phyloP scores from a whole-genome alignment of 2,797 vertebrate species.

The Halcyon chelicuti region DNA sequence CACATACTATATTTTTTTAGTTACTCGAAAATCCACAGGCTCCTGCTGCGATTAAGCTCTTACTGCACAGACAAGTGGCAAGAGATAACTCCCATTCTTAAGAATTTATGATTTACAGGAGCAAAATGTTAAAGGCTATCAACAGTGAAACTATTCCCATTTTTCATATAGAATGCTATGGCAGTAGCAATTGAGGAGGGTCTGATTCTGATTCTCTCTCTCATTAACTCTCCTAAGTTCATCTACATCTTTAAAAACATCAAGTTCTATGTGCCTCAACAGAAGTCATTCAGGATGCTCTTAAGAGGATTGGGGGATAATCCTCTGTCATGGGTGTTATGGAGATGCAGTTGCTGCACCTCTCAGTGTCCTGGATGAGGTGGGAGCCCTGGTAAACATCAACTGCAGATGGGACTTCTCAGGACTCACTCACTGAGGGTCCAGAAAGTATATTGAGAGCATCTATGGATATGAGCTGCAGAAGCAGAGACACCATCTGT shows the following conservation, averaged over 20 bases:
- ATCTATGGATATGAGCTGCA: background rate
- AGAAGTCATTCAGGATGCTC: background rate
- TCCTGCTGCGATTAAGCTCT: constrained; percentile 19
- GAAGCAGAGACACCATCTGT: background rate
- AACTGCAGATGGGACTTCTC: background rate
- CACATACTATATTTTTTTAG: background rate
- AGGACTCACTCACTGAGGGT: background rate
- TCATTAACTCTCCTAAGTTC: background rate
- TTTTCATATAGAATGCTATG: background rate
- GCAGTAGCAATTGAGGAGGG: background rate
- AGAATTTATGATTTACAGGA: constrained; percentile 37
- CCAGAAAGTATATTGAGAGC: background rate
- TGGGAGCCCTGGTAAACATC: background rate
- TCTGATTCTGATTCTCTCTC: background rate
- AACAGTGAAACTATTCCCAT: background rate
- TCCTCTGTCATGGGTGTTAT: background rate
- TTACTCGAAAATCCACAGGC: background rate
- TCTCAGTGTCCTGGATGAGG: background rate
- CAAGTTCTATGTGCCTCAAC: background rate
- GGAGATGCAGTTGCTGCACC: background rate
- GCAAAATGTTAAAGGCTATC: constrained; percentile 25
- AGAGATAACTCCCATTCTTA: background rate
- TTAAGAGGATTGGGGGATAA: background rate
- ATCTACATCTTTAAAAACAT: background rate
- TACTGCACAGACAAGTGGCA: background rate